These are phyloP conservation scores for Zaprionus davidi DNA, from an alignment of 1,140 invertebrate genomes.

Conservation along the genomic window DNA sequence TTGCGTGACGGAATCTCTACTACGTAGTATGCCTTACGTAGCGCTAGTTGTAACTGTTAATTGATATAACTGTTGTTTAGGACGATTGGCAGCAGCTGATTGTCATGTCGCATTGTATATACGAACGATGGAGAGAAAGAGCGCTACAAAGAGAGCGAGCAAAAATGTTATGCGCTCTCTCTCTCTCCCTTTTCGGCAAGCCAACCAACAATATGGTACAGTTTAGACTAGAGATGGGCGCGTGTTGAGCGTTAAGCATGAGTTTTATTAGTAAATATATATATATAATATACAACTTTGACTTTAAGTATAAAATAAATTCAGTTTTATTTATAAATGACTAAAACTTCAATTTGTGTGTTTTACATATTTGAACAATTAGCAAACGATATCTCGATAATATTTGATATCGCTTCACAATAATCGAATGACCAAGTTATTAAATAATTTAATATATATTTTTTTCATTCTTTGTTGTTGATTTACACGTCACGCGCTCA, in stretches of 20 bases:
- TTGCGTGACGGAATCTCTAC: conserved; percentile 24
- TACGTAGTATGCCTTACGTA: conserved; percentile 25
- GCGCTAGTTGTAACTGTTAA: conserved; percentile 27
- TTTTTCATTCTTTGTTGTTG: background rate
- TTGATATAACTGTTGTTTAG: conserved; percentile 51
- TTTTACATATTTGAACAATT: conserved; percentile 2
- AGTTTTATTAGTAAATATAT: background rate
- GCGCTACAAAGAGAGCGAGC: conserved; percentile 15
- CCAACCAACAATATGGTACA: conserved; percentile 71
- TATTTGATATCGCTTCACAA: background rate
- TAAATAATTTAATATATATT: background rate
- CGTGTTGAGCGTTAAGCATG: background rate
- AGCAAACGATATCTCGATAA: background rate
- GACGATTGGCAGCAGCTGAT: conserved; percentile 43
- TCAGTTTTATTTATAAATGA: background rate
- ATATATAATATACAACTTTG: background rate
- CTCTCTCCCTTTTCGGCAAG: conserved; percentile 8
- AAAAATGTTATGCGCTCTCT: conserved; percentile 21
- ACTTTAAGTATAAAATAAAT: background rate
- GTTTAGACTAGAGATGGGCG: conserved; percentile 55
- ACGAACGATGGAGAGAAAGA: conserved; percentile 13
- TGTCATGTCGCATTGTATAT: conserved; percentile 48
- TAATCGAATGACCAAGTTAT: background rate
- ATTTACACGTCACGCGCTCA: conserved; percentile 22
- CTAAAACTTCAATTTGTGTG: background rate